Percentiles rank a stretch among this genome's conserved stretches.
Evolutionary conservation across 2,113 vertebrate species (phyloP).

Genomic region (Gadus chalcogrammus): DNA sequence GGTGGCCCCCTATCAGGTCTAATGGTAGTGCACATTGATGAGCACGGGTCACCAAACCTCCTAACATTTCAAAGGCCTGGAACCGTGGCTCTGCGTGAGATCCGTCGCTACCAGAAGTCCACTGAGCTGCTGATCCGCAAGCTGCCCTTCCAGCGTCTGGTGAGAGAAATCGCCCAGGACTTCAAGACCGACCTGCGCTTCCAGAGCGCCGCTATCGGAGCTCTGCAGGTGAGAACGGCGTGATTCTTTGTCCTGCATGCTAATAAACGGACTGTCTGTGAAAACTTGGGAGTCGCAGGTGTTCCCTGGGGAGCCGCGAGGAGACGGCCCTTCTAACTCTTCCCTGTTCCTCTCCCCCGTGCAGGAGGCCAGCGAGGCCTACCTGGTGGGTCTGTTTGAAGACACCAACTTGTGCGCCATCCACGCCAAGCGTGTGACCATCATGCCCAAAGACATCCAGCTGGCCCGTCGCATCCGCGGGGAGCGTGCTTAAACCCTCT

Average conservation of each 20-base stretch:
- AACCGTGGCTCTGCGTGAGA: constrained; percentile 81
- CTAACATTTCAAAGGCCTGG: constrained; percentile 63
- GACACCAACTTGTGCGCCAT: constrained; percentile 79
- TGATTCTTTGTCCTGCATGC: too few relatives aligned
- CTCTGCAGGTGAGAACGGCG: constrained; percentile 68
- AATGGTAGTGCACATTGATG: too few relatives aligned
- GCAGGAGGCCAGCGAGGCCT: constrained; percentile 76
- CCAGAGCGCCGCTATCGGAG: constrained; percentile 81
- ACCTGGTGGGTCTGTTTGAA: constrained; percentile 76
- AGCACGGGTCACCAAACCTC: too few relatives aligned
- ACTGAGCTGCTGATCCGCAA: constrained; percentile 81
- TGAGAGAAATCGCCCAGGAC: constrained; percentile 78
- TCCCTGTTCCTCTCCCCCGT: neutral
- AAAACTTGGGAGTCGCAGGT: too few relatives aligned
- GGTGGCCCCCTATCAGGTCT: too few relatives aligned
- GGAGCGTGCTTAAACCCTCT: constrained; percentile 68
- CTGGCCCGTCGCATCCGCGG: constrained; percentile 79
- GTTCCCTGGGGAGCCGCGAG: neutral
- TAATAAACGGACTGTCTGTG: too few relatives aligned
- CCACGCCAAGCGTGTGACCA: constrained; percentile 78
- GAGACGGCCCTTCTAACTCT: neutral
- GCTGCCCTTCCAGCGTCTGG: constrained; percentile 78
- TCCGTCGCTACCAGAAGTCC: constrained; percentile 82
- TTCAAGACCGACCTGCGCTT: constrained; percentile 79
- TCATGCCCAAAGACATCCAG: constrained; percentile 84